Base-by-base conservation (phyloP, 2,888 invertebrate genomes). In the Drosophila stalkeri region DNA sequence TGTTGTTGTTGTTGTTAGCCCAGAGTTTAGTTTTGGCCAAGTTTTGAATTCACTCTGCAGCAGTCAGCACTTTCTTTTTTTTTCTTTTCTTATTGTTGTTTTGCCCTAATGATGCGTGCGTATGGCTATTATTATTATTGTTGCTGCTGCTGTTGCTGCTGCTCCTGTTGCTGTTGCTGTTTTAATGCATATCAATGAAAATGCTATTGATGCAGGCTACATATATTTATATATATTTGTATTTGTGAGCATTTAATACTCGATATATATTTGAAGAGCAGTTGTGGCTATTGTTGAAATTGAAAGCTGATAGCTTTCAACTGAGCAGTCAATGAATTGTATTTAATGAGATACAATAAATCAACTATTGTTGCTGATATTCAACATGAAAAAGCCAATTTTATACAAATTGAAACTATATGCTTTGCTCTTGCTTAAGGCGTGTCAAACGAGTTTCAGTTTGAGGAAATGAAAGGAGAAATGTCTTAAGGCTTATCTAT, bases 61-160 rank as follows among this genome's bases (percentile, higher is more conserved):
- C 65, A 77, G 81, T 86, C 89, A 89, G 86, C 89, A 89, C 56
- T 84, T 86, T 80, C 77, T 79, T 80, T 80, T 79, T 66, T 61
- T 23, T 46, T 46, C 27, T 27, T 27, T 27, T 27, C 27, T 27
- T 27, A 6, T 27, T 27, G 6, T 27, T 67, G 2, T 16, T 80
- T 75, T 70, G 70, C 75, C 73, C 85, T 84, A 89, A 86, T 86
- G 81, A 82, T 89, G 77, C 37, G 49, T 49, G 18, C 33, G 55
- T 47, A 35, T 47, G 43, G 54, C 47, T 52, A 23, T 23, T 51
- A 31, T 39, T 46, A 27, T 47, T 70, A 18, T 16, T 41, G 46
- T 37, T 23, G 35, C 5, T 63, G 23, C 23, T 27, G 33, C 27
- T 55, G 20, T 6, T 27, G 6, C 27, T 27, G 27, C 27, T 27